phyloP scores from a whole-genome alignment of 2,113 vertebrate genomes.

The Mormyrus lacerda region DNA sequence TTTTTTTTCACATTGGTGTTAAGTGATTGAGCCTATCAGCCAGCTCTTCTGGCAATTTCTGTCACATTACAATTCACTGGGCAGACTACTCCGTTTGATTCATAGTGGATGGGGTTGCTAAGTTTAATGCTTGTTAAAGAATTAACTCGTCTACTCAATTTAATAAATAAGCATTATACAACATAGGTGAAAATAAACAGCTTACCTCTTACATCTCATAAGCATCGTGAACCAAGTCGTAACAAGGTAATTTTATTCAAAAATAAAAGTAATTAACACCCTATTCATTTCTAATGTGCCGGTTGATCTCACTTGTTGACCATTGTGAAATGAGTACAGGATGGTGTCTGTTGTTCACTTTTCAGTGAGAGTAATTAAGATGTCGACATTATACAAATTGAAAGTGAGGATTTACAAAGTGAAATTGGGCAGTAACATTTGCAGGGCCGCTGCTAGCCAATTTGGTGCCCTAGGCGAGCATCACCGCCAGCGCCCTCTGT shows the following conservation, averaged over 20 bases:
- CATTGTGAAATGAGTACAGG: not conserved
- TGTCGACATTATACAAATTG: not conserved
- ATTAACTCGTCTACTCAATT: not conserved
- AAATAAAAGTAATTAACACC: not conserved
- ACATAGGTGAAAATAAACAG: not conserved
- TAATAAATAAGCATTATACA: not conserved
- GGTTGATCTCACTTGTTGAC: not conserved
- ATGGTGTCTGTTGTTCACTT: not conserved
- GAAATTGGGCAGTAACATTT: no score
- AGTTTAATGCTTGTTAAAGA: not conserved
- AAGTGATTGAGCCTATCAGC: not conserved
- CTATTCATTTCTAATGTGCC: not conserved
- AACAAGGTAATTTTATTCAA: not conserved
- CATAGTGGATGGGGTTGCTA: not conserved
- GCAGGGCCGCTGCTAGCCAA: not conserved
- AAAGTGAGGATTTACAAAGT: not conserved
- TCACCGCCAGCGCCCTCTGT: not conserved
- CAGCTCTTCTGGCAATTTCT: constrained; percentile 1
- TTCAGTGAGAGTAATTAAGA: not conserved
- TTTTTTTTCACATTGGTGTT: not conserved
- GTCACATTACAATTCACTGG: not conserved
- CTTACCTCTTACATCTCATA: not conserved
- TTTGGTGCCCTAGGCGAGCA: not conserved
- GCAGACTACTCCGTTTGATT: not conserved
- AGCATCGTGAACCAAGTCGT: not conserved